Evolutionary conservation across 2,888 invertebrate genomes (phyloP), one percentile per base, ranked within the genome.

Genomic region (Archips xylosteana): DNA sequence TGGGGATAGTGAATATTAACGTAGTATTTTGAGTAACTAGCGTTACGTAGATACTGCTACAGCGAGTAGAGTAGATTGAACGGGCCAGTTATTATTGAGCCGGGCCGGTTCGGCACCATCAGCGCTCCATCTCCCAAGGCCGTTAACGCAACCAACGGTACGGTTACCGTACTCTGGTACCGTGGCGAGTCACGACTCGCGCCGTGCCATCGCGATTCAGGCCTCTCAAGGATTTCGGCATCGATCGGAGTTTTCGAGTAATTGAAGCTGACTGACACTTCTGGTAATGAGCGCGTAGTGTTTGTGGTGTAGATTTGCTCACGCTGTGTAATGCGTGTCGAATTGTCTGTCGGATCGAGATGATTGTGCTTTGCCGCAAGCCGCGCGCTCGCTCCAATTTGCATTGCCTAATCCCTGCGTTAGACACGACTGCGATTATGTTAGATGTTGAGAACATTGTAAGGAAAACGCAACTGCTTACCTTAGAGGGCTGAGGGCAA

Each of bases 91-190:
- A 84, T 82, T 78, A 84, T 81, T 78, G 83, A 81, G 83, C 45
- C 32, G 13, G 57, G 63, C 60, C 82, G 82, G 84, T 87, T 85
- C 82, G 85, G 83, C 85, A 83, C 83, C 57, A 57, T 84, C 85
- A 82, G 80, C 82, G 86, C 79, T 82, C 63, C 45, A 60, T 83
- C 85, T 84, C 83, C 83, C 92, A 92, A 92, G 92, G 92, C 87
- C 91, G 89, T 85, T 85, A 85, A 82, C 86, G 83, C 84, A 85
- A 86, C 85, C 83, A 89, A 89, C 91, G 89, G 90, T 90, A 85
- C 85, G 87, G 83, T 88, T 88, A 90, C 91, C 85, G 89, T 90
- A 85, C 72, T 63, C 32, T 32, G 65, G 67, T 68, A 71, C 62
- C 66, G 75, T 59, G 32, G 61, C 60, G 60, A 87, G 91, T 92